Percentiles rank a stretch among this genome's conserved stretches.
Evolutionary conservation across 2,797 vertebrate genomes (phyloP).

Genomic region (Squalus acanthias): DNA sequence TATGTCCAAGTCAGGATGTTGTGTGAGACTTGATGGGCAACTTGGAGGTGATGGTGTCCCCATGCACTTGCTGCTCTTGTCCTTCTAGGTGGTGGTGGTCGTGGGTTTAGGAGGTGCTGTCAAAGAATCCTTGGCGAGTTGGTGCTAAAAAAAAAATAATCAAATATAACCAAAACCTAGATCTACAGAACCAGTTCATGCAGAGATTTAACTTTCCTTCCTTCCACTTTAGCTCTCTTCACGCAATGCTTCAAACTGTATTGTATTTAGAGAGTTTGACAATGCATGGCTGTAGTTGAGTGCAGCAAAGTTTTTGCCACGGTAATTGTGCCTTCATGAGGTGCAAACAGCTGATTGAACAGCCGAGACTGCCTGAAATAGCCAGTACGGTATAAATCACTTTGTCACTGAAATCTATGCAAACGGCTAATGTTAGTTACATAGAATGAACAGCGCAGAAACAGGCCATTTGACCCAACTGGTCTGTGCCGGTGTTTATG

Average conservation of each 20-base stretch:
- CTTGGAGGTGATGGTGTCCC: neutral
- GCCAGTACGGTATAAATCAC: neutral
- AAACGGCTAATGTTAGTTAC: too few species aligned
- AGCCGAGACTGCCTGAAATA: neutral
- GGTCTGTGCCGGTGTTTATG: neutral
- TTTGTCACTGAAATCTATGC: neutral
- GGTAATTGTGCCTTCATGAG: neutral
- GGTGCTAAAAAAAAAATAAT: neutral
- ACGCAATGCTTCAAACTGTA: neutral
- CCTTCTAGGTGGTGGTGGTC: neutral
- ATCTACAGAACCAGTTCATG: neutral
- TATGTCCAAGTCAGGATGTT: neutral
- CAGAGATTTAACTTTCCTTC: neutral
- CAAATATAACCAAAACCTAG: neutral
- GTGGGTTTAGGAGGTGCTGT: neutral
- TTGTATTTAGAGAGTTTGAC: neutral
- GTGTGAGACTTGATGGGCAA: too few species aligned
- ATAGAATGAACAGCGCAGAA: neutral
- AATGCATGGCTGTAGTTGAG: neutral
- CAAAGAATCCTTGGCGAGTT: neutral
- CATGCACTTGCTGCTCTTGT: neutral
- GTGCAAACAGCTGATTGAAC: neutral
- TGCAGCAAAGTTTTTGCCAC: neutral
- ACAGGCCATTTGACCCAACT: neutral
- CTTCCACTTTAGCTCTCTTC: neutral